Evolutionary conservation across 2,113 vertebrate genomes (phyloP).

Genomic region (Periophthalmodon schlosseri): DNA sequence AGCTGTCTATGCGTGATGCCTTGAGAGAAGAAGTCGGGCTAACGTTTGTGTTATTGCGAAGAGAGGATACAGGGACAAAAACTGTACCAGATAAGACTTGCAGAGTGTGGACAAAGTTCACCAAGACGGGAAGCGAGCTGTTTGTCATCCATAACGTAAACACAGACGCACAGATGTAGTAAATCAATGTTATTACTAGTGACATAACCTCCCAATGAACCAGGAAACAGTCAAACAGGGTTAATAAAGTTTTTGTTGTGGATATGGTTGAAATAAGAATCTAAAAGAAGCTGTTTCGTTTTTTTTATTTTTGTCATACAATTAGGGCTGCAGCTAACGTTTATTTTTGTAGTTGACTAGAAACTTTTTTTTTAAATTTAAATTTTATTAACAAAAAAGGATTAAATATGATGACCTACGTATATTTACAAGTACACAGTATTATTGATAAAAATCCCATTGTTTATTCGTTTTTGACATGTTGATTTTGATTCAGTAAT

Average conservation of each 20-base stretch:
- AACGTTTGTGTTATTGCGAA: conserved; percentile 55
- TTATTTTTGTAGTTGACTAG: neutral
- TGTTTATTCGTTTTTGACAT: no score
- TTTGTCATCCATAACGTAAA: conserved; percentile 23
- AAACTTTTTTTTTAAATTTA: neutral
- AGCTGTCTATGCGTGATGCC: conserved; percentile 20
- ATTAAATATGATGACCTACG: no score
- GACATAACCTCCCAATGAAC: neutral
- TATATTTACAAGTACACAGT: no score
- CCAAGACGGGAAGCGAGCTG: conserved; percentile 53
- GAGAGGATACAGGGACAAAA: conserved; percentile 57
- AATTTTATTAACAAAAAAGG: no score
- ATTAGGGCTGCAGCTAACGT: neutral
- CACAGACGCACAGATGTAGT: conserved; percentile 6
- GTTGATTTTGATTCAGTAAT: no score
- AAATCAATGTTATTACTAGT: neutral
- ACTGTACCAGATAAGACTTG: conserved; percentile 56
- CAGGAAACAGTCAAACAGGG: neutral
- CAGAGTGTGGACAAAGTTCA: conserved; percentile 25
- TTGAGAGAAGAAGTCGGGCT: conserved; percentile 29
- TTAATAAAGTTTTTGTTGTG: neutral
- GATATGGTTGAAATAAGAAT: neutral
- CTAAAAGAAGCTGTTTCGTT: no score
- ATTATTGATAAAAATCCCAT: no score
- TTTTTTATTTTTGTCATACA: neutral